Evolutionary conservation across 2,113 vertebrate species (phyloP).

Genomic region (Hirundichthys speculiger): DNA sequence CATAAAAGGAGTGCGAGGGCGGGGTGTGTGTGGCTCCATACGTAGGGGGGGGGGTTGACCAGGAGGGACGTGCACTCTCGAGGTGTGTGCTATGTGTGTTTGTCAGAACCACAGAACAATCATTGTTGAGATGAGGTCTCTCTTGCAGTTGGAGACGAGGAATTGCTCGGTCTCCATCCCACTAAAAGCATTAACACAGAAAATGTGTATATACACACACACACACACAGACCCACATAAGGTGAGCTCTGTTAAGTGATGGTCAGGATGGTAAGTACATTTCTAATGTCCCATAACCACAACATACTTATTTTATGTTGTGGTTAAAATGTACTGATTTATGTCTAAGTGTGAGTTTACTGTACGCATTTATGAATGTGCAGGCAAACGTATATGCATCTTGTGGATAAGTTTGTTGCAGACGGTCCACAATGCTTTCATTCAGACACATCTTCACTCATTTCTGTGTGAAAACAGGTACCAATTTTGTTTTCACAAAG

Average conservation of each 20-base stretch:
- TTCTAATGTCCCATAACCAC: constrained; percentile 67
- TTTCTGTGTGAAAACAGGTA: neutral
- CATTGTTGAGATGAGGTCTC: constrained; percentile 63
- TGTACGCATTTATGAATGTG: constrained; percentile 2
- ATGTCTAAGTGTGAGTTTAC: constrained; percentile 33
- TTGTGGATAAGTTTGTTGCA: neutral
- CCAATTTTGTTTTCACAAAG: no score
- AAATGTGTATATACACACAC: constrained; percentile 14
- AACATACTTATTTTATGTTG: constrained; percentile 58
- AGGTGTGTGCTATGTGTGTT: constrained; percentile 37
- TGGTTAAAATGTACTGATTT: constrained; percentile 59
- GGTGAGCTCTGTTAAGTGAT: constrained; percentile 67
- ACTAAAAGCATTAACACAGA: constrained; percentile 72
- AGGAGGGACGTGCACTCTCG: constrained; percentile 58
- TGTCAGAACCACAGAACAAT: constrained; percentile 48
- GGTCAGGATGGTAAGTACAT: constrained; percentile 73
- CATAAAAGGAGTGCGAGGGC: constrained; percentile 86
- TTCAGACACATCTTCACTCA: neutral
- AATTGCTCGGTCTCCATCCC: constrained; percentile 52
- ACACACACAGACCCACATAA: constrained; percentile 22
- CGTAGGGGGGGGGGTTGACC: constrained; percentile 44
- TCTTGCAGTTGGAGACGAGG: constrained; percentile 72
- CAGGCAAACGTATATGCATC: constrained; percentile 8
- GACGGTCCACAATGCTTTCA: neutral
- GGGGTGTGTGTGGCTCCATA: constrained; percentile 43